phyloP scores from a whole-genome alignment of 2,888 invertebrate species.

The Erynnis tages region DNA sequence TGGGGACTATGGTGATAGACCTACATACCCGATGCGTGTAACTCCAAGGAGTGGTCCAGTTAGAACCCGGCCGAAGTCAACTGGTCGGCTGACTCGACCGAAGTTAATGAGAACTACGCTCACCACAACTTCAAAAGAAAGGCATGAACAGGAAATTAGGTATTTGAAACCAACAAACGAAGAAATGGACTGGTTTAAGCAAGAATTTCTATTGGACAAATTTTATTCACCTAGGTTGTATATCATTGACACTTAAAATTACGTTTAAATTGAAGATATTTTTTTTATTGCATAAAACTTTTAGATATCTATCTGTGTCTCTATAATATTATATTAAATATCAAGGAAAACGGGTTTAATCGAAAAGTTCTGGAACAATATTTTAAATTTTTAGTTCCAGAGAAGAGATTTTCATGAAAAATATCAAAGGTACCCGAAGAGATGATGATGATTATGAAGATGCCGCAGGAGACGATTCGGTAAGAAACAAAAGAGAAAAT shows the following conservation, averaged over 20 bases:
- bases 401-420: conserved; percentile 30
- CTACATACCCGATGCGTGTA: conserved; percentile 36
- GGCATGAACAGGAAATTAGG: conserved; percentile 25
- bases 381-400: conserved; percentile 28
- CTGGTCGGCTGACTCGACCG: conserved; percentile 7
- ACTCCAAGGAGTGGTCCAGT: conserved; percentile 36
- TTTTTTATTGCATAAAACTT: too few relatives aligned
- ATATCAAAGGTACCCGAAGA: conserved; percentile 31
- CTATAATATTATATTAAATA: too few relatives aligned
- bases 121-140: conserved; percentile 7
- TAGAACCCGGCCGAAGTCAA: conserved; percentile 30
- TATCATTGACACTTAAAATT: too few relatives aligned
- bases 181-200: conserved; percentile 38
- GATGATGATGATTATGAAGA: conserved; percentile 59
- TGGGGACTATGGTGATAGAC: conserved; percentile 18
- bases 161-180: conserved; percentile 35
- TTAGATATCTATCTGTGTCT: too few relatives aligned
- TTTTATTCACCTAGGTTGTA: conserved; percentile 35
- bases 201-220: conserved; percentile 39
- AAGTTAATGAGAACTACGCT: too few relatives aligned
- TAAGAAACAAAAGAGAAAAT: conserved; percentile 47
- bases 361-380: too few relatives aligned
- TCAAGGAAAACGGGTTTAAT: too few relatives aligned
- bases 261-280: too few relatives aligned
- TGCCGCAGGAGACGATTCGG: conserved; percentile 58